phyloP scores from a whole-genome alignment of 37 sponge, comb jelly and placozoan species.

The Oopsacas minuta region DNA sequence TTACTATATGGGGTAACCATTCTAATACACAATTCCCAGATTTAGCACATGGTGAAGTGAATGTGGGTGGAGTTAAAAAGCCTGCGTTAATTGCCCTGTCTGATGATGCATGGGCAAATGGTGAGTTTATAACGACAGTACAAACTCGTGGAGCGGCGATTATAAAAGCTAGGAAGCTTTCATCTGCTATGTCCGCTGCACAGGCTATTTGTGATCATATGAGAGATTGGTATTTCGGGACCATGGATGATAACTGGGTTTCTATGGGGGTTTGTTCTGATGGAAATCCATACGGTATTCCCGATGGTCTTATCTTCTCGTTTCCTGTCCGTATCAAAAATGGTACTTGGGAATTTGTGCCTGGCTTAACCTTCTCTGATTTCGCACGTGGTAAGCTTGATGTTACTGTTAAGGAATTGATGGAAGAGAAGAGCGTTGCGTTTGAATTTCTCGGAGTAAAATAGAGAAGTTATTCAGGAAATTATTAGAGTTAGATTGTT shows the following conservation, averaged over 20 bases:
- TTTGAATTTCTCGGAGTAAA: conserved; percentile 31
- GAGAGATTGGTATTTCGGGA: conserved; percentile 91
- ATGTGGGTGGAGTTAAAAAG: conserved; percentile 16
- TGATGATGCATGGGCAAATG: conserved; percentile 91
- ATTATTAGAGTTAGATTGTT: neutral
- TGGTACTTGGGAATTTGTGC: conserved; percentile 51
- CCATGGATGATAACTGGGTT: conserved; percentile 69
- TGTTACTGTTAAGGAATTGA: conserved; percentile 61
- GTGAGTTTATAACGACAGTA: conserved; percentile 87
- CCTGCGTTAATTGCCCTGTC: conserved; percentile 52
- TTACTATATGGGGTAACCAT: conserved; percentile 99
- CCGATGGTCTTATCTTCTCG: conserved; percentile 73
- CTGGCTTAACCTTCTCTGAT: conserved; percentile 57
- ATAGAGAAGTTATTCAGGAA: neutral
- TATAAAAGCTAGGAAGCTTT: conserved; percentile 79
- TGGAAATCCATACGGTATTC: conserved; percentile 65
- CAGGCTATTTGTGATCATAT: conserved; percentile 95
- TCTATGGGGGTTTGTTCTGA: conserved; percentile 87
- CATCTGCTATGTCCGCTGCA: conserved; percentile 95
- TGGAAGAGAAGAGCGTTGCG: conserved; percentile 59
- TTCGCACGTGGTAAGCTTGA: conserved; percentile 88
- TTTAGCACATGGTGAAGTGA: conserved; percentile 57
- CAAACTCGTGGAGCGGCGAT: conserved; percentile 88
- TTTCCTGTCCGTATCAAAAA: conserved; percentile 69
- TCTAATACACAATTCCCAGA: conserved; percentile 98